phyloP scores from a whole-genome alignment of 2,888 invertebrate species.

The Eupithecia centaureata region DNA sequence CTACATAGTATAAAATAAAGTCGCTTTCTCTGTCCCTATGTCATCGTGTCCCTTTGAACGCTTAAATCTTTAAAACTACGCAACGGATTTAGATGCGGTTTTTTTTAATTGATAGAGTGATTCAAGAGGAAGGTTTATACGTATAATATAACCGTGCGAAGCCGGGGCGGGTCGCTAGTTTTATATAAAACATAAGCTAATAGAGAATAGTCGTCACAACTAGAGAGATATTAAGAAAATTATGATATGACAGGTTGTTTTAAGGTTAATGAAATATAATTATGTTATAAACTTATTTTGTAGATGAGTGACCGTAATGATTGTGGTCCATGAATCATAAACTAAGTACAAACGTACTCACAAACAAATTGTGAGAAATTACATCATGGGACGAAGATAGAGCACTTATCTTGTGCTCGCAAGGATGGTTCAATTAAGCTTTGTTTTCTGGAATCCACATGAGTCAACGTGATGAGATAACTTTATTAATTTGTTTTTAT shows the following conservation, averaged over 20 bases:
- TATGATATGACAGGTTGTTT: no score
- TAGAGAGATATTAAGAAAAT: background rate
- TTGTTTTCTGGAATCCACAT: slow-evolving; percentile 25
- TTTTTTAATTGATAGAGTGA: no score
- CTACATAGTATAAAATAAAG: no score
- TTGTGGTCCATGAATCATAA: background rate
- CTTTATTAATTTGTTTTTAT: slow-evolving; percentile 10
- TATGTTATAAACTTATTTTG: no score
- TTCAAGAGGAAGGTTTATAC: no score
- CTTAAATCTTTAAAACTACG: no score
- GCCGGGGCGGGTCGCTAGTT: no score
- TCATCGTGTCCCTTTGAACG: no score
- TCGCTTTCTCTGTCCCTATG: no score
- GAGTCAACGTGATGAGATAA: slow-evolving; percentile 21
- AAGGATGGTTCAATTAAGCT: slow-evolving; percentile 33
- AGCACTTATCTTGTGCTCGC: slow-evolving; percentile 22
- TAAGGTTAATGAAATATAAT: no score
- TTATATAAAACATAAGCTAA: background rate
- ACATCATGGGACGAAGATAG: slow-evolving; percentile 37
- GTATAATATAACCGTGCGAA: no score
- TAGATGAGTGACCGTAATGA: background rate
- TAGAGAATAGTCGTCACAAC: background rate
- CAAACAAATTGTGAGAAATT: slow-evolving; percentile 18
- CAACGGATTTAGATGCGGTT: no score
- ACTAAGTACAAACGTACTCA: background rate